Evolutionary conservation across 2,797 vertebrate species (phyloP), one percentile per base, ranked within the genome.

Genomic region (Alcedo atthis): DNA sequence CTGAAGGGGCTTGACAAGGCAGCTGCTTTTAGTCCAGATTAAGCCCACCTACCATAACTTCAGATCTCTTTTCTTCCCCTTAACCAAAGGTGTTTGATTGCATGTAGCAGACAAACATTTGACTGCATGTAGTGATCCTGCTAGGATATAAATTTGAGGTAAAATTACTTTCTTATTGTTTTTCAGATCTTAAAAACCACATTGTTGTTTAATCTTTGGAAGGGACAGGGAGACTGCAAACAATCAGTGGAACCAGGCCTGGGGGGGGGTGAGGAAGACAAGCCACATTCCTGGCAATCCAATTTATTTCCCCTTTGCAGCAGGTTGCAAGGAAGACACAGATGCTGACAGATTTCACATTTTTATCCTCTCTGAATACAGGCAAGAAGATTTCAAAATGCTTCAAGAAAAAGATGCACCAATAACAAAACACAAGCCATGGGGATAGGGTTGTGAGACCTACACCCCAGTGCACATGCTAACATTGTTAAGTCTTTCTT

Each of bases 151-250:
- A 63, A 68, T 75, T 8, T 71, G 25, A 85, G 37, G 42, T 61
- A 55, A 79, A 83, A 77, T 82, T 58, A 74, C 37, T 87, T 70
- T 77, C 42, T 40, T 63, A 15, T 40, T 89, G 42, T 25, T 88
- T 93, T 82, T 86, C 32, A 70, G 18, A 17, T 75, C 48, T 76
- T 63, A 90, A 86, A 91, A 85, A 82, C 59, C 57, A 42, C n/a
- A n/a, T 43, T 81, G 54, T 90, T 66, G 17, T 48, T 93, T 79
- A 64, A 85, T 81, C 70, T 79, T 57, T 70, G 32, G 57, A 78
- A 46, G 24, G 32, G 40, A 58, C 32, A 33, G 16, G 30, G n/a
- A 87, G 46, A 59, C 28, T 61, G 37, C 19, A 70, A 80, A 79
- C 45, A 37, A 10, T 42, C 28, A 49, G 32, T 57, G 7, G 81